Conservation (phyloP, 37 sponge, comb jelly and placozoan genomes). For the Chondrilla cf. caribensis region DNA sequence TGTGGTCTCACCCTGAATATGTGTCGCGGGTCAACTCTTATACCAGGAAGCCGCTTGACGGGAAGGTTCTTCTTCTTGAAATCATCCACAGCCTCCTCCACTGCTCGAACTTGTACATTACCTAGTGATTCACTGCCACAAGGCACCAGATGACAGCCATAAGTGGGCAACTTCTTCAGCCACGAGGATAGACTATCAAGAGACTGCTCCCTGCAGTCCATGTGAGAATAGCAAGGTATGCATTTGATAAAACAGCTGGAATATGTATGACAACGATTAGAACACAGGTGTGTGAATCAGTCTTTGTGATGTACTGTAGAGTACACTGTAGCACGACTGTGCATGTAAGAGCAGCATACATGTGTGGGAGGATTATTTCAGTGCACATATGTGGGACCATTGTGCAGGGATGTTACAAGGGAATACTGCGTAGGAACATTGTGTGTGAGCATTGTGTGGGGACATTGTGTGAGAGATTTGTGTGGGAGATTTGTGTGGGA, state of each 20-base stretch:
- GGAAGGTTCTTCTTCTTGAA: conserved; percentile 3
- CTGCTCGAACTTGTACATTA: conserved; percentile 45
- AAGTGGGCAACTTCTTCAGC: conserved; percentile 58
- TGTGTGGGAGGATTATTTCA: too few species aligned
- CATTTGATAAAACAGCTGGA: too few species aligned
- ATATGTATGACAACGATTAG: too few species aligned
- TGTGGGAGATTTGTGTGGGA: too few species aligned
- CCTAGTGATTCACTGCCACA: conserved; percentile 76
- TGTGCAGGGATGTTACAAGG: neutral
- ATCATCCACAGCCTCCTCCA: conserved; percentile 45
- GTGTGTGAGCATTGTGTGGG: too few species aligned
- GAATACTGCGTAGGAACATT: too few species aligned
- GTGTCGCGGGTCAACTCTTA: neutral
- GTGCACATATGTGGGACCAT: neutral
- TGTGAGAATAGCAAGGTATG: too few species aligned
- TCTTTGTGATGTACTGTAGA: too few species aligned
- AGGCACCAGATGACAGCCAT: conserved; percentile 38
- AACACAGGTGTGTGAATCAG: too few species aligned
- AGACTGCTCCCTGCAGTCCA: conserved; percentile 37
- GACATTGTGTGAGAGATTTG: too few species aligned
- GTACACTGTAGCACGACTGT: too few species aligned
- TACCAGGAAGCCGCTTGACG: neutral
- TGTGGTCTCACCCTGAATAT: conserved; percentile 15
- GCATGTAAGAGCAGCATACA: too few species aligned
- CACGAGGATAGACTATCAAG: conserved; percentile 44